These are phyloP conservation scores for Osmoderma eremita DNA, from an alignment of 2,888 invertebrate species.

Conservation along the genomic window DNA sequence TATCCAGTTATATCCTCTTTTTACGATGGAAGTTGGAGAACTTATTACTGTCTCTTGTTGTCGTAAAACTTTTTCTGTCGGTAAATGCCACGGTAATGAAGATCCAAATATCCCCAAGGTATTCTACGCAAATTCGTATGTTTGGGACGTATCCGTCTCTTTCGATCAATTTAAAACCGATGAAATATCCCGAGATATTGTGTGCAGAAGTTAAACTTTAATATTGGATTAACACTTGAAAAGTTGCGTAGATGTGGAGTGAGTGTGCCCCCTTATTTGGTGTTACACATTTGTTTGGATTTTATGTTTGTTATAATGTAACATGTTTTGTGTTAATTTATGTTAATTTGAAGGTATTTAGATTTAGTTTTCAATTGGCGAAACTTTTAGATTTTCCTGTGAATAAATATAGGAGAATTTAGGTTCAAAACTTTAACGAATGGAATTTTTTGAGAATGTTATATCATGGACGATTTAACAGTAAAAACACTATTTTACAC, in stretches of 20 bases:
- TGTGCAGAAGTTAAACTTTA: background rate
- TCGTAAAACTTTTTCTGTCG: constrained; percentile 10
- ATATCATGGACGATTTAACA: no score
- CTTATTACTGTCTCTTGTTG: constrained; percentile 1
- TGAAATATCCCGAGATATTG: background rate
- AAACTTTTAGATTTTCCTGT: no score
- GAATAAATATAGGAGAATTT: no score
- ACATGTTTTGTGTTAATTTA: no score
- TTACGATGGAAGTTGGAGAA: background rate
- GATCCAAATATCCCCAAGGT: background rate
- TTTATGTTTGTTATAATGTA: no score
- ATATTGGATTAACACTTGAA: background rate
- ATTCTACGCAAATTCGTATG: background rate
- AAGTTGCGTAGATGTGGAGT: background rate
- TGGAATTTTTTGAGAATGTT: no score
- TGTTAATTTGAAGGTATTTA: no score
- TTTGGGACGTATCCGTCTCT: background rate
- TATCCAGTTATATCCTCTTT: background rate
- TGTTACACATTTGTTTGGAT: no score
- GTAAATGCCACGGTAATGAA: constrained; percentile 13
- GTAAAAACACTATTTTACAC: no score
- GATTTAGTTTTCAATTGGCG: no score
- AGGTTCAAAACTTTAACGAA: no score
- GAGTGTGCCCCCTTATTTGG: no score
- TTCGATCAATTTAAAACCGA: background rate